Conservation (phyloP, 2,888 invertebrate species). For the Gerosis bhagava region DNA sequence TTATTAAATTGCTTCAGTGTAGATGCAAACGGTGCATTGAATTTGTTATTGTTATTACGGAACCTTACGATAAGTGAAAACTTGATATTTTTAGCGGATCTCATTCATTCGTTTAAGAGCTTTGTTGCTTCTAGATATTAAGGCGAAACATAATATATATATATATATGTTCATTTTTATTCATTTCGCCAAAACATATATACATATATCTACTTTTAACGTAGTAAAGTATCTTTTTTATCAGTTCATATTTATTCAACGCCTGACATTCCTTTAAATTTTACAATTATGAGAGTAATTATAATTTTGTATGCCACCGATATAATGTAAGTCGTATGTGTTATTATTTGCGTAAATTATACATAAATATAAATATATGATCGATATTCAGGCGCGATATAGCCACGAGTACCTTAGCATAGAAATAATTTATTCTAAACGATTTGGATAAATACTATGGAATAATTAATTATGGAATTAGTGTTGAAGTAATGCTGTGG, state of each 20-base stretch:
- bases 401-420: conserved; percentile 62
- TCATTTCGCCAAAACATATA: too few species aligned
- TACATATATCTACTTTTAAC: too few species aligned
- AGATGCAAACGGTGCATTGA: conserved; percentile 27
- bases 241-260: too few species aligned
- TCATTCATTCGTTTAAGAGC: conserved; percentile 57
- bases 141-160: too few species aligned
- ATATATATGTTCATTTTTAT: too few species aligned
- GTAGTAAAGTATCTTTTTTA: too few species aligned
- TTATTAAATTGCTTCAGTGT: conserved; percentile 25
- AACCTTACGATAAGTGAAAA: conserved; percentile 30
- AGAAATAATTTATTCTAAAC: conserved; percentile 41
- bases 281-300: conserved; percentile 19
- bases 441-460: conserved; percentile 48
- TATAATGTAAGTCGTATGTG: conserved; percentile 43
- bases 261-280: conserved; percentile 29
- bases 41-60: conserved; percentile 24
- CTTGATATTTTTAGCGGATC: conserved; percentile 50
- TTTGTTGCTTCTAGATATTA: conserved; percentile 47
- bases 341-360: conserved; percentile 33
- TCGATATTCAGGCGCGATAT: conserved; percentile 28
- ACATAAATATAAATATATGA: too few species aligned
- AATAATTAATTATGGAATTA: conserved; percentile 35
- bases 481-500: conserved; percentile 48
- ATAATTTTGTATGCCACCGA: conserved; percentile 51